A percentile compares a stretch with the other conserved stretches of the same genome.
phyloP scores from a whole-genome alignment of 2,888 invertebrate species.

The Aleiodes alternator region DNA sequence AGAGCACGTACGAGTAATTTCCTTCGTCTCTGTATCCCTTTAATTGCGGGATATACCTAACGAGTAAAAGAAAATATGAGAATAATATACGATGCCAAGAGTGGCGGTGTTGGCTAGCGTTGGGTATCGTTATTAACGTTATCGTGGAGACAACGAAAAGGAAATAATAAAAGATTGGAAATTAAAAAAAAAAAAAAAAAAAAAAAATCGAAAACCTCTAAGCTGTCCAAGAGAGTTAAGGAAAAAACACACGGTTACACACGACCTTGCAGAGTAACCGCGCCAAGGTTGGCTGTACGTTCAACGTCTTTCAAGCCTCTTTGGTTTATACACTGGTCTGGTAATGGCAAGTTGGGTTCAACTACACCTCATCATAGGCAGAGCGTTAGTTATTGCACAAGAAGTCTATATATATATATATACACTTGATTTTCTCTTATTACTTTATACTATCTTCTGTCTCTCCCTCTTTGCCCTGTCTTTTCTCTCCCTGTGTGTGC shows the following conservation, averaged over 20 bases:
- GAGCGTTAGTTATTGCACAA: slow-evolving; percentile 9
- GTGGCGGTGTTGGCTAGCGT: slow-evolving; percentile 16
- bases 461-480: neutral
- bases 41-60: slow-evolving; percentile 58
- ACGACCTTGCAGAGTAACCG: slow-evolving; percentile 47
- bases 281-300: slow-evolving; percentile 44
- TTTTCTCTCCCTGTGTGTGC: neutral
- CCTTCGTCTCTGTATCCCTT: slow-evolving; percentile 58
- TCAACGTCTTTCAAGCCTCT: slow-evolving; percentile 24
- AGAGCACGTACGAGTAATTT: slow-evolving; percentile 58
- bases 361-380: slow-evolving; percentile 44
- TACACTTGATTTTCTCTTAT: slow-evolving; percentile 7
- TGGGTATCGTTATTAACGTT: slow-evolving; percentile 44
- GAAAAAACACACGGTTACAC: slow-evolving; percentile 13
- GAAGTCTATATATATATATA: slow-evolving; percentile 10
- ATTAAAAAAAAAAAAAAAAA: slow-evolving; percentile 11
- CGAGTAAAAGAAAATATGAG: slow-evolving; percentile 31
- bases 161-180: slow-evolving; percentile 2
- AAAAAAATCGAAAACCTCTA: slow-evolving; percentile 5
- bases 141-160: slow-evolving; percentile 39
- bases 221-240: slow-evolving; percentile 13
- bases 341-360: slow-evolving; percentile 42
- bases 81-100: slow-evolving; percentile 39
- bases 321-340: slow-evolving; percentile 26
- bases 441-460: neutral